Percentiles rank a stretch among this genome's conserved stretches.
Evolutionary conservation across 2,797 vertebrate genomes (phyloP).

Genomic region (Moxostoma hubbsi): DNA sequence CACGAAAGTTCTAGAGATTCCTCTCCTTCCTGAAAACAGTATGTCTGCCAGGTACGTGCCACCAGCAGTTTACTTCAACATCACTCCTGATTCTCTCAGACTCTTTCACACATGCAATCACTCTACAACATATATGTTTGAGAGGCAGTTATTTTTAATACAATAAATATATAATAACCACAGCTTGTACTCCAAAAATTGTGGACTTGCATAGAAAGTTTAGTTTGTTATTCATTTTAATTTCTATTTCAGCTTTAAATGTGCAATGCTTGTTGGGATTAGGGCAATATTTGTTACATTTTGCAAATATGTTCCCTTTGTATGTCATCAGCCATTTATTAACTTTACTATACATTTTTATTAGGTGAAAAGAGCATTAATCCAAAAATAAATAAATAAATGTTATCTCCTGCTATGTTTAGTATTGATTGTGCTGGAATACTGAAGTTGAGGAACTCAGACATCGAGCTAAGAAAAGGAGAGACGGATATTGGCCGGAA

Average conservation of each 20-base stretch:
- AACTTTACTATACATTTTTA: background rate
- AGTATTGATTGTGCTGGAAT: slow-evolving; percentile 99
- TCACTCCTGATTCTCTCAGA: slow-evolving; percentile 51
- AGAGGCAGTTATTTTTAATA: too few species aligned
- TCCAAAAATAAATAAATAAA: background rate
- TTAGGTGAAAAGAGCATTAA: background rate
- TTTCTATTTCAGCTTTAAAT: background rate
- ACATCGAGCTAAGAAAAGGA: slow-evolving; percentile 98
- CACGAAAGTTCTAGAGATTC: slow-evolving; percentile 98
- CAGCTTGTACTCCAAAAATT: too few species aligned
- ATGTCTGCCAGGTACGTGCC: slow-evolving; percentile 93
- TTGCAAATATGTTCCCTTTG: background rate
- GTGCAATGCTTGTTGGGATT: background rate
- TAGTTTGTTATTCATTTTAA: background rate
- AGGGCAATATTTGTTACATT: background rate
- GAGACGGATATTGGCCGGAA: slow-evolving; percentile 99
- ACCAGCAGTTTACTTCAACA: slow-evolving; percentile 54
- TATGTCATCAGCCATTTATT: background rate
- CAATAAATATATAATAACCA: too few species aligned
- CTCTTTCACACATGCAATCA: background rate
- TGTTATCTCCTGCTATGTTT: slow-evolving; percentile 37
- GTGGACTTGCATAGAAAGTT: too few species aligned
- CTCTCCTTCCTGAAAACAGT: slow-evolving; percentile 95
- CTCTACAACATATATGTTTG: too few species aligned
- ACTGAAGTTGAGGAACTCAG: slow-evolving; percentile 97